These are phyloP conservation scores for Julus scanicus DNA, from an alignment of 2,888 invertebrate species.

Conservation along the genomic window DNA sequence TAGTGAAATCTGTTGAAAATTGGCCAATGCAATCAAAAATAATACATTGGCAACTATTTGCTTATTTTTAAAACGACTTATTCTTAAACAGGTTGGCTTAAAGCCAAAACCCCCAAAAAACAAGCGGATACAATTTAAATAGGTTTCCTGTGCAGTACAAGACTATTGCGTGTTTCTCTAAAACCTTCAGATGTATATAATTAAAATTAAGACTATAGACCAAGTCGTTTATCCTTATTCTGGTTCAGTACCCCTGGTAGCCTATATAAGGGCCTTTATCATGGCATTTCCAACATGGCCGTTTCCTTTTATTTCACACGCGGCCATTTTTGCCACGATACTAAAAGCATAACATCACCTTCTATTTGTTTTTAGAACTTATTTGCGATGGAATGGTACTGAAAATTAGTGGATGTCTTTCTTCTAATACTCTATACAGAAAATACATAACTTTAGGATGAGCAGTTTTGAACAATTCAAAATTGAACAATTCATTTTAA, in stretches of 20 bases:
- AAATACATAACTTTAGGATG: no score
- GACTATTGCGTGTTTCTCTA: neutral
- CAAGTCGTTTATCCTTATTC: neutral
- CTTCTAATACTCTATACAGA: no score
- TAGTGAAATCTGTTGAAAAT: no score
- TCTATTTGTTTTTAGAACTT: no score
- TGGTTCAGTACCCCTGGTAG: no score
- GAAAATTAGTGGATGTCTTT: no score
- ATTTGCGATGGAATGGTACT: no score
- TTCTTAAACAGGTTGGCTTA: neutral
- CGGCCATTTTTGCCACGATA: no score
- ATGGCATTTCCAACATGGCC: neutral
- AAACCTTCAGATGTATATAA: neutral
- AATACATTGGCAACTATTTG: neutral
- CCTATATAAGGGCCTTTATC: no score
- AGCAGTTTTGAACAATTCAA: no score
- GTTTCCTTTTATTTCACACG: neutral
- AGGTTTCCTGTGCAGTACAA: neutral
- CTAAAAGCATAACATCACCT: no score
- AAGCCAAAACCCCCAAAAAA: neutral
- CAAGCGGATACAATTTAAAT: neutral
- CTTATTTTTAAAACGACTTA: neutral
- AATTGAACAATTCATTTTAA: no score
- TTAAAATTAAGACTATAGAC: slow-evolving; percentile 44
- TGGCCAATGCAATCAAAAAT: neutral